Conservation (phyloP, 35 echinoderm and acorn worm genomes). For the Lytechinus pictus region DNA sequence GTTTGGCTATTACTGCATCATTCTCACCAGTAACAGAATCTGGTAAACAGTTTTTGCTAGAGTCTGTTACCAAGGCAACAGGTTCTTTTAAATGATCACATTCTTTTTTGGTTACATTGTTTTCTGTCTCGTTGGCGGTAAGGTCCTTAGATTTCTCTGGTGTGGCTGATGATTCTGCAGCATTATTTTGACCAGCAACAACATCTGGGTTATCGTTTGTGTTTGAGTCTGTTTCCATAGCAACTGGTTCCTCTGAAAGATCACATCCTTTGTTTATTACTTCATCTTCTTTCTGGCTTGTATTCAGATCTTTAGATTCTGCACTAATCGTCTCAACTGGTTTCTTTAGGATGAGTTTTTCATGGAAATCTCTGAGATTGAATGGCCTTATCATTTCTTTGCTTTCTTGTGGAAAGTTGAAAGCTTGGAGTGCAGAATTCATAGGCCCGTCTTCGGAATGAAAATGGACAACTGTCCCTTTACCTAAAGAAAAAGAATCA, state of each 20-base stretch:
- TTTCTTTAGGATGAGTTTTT: not conserved
- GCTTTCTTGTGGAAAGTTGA: constrained; percentile 69
- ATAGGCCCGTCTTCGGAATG: constrained; percentile 67
- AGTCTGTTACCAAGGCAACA: constrained; percentile 17
- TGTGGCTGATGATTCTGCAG: not conserved
- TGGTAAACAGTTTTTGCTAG: not conserved
- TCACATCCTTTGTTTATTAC: not conserved
- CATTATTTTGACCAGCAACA: not conserved
- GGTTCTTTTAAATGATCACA: not conserved
- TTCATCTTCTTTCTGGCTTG: not conserved
- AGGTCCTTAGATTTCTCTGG: not conserved
- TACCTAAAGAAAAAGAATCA: constrained; percentile 44
- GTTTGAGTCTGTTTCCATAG: not conserved
- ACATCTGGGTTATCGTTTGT: not conserved
- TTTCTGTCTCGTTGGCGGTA: not conserved
- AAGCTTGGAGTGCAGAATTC: constrained; percentile 55
- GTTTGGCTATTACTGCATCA: not conserved
- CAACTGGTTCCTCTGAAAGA: not conserved
- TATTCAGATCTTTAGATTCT: not conserved
- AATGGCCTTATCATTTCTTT: constrained; percentile 58
- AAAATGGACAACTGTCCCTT: constrained; percentile 72
- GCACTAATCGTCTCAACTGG: not conserved
- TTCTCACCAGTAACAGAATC: not conserved
- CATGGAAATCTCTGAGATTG: constrained; percentile 44
- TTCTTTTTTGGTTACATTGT: not conserved